Evolutionary conservation across 2,888 invertebrate species (phyloP), one percentile per base, ranked within the genome.

Genomic region (Chouioia cunea): DNA sequence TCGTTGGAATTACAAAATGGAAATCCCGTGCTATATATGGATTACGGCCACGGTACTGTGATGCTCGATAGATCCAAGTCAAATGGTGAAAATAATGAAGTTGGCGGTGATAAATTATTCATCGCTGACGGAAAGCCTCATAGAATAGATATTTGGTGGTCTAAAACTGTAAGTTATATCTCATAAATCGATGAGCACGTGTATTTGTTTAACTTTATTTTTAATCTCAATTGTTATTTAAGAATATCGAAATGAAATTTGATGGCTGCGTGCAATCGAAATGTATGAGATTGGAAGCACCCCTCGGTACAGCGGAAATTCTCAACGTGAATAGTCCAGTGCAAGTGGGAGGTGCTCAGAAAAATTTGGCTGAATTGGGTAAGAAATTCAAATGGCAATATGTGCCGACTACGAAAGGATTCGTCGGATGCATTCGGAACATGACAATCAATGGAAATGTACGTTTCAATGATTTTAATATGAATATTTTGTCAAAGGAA

Each of bases 361-460:
- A 91, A 62, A 89, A 93, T 79, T 86, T 94, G 58, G 86, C 87
- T n/a, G 84, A 87, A 23, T 83, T 95, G 36, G 90, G 90, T 0
- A 83, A 87, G 0, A 87, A 88, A 43, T 89, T 91, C 68, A 89
- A 91, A 65, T 95, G 95, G 94, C 86, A 89, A 23, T 87, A 91
- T 78, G 87, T 88, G 6, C 94, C 95, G 1, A 91, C 91, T 15
- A 89, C 88, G 58, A 87, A 89, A 73, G 92, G 93, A 70, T 97
- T 96, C 83, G 88, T 90, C 56, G 99, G 99, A 4, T 99, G 98
- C 84, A 91, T 99, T 76, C 91, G 93, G 76, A 97, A 98, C 85
- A 90, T 99, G 75, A 93, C 96, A 0, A 93, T 95, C 82, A 96
- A 95, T 80, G 91, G 91, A 76, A 89, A 87, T 84, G 91, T 91